phyloP scores from a whole-genome alignment of 2,888 invertebrate species.

The Caenorhabditis uteleia region DNA sequence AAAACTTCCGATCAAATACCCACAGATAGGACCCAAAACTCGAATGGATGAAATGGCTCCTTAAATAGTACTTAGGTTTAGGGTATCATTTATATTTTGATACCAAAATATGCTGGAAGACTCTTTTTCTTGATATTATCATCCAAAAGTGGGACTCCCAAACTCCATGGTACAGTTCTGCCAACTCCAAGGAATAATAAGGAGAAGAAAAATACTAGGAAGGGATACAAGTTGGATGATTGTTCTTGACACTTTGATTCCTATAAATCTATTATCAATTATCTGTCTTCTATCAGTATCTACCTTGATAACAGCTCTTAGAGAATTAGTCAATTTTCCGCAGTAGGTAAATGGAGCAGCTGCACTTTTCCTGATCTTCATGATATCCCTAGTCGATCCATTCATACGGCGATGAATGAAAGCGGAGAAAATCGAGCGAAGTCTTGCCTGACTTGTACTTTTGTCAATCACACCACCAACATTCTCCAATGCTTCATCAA shows the following conservation, averaged over 20 bases:
- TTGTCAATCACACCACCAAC: conserved; percentile 6
- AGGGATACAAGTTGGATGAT: conserved; percentile 56
- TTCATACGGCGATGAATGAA: conserved; percentile 20
- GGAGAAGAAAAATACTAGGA: conserved; percentile 64
- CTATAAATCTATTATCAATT: conserved; percentile 19
- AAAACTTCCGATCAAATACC: conserved; percentile 67
- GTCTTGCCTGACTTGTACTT: conserved; percentile 12
- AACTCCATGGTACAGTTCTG: conserved; percentile 63
- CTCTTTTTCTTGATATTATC: conserved; percentile 68
- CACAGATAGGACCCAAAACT: conserved; percentile 69
- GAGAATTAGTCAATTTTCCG: conserved; percentile 59
- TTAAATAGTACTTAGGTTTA: conserved; percentile 11
- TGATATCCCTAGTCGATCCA: conserved; percentile 14
- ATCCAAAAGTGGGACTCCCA: conserved; percentile 69
- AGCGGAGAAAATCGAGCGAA: conserved; percentile 14
- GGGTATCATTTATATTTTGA: neutral
- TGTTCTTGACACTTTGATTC: conserved; percentile 54
- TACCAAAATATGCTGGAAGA: conserved; percentile 68
- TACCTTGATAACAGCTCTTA: conserved; percentile 55
- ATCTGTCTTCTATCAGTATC: neutral
- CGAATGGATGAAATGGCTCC: conserved; percentile 67
- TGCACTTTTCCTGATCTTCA: conserved; percentile 47
- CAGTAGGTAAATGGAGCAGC: conserved; percentile 67
- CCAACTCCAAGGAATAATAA: conserved; percentile 68
- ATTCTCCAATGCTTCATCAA: conserved; percentile 45